phyloP scores from a whole-genome alignment of 2,797 vertebrate genomes.

The Paedocypris micromegethes region DNA sequence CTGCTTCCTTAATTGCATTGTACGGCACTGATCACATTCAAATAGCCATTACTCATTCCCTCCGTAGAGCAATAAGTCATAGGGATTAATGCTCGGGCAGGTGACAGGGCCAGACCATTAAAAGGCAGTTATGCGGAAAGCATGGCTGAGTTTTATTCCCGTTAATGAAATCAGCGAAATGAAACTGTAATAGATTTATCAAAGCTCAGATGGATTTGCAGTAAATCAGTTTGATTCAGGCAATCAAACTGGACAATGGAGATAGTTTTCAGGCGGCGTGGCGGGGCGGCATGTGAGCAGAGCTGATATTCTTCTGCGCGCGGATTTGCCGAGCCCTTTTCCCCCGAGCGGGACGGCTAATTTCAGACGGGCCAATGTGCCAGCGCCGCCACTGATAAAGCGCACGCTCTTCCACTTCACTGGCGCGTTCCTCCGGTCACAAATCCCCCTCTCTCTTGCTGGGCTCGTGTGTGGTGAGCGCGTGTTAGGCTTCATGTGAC shows the following conservation, averaged over 20 bases:
- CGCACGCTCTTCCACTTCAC: slow-evolving; percentile 85
- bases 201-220: slow-evolving; percentile 99
- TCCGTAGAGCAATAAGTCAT: slow-evolving; percentile 99
- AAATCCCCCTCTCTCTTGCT: slow-evolving; percentile 47
- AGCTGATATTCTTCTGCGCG: slow-evolving; percentile 92
- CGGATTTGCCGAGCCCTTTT: slow-evolving; percentile 84
- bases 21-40: slow-evolving; percentile 99
- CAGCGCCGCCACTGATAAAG: slow-evolving; percentile 91
- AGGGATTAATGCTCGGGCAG: slow-evolving; percentile 99
- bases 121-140: slow-evolving; percentile 99
- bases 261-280: slow-evolving; percentile 94
- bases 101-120: slow-evolving; percentile 99
- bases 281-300: slow-evolving; percentile 90
- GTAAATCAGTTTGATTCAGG: slow-evolving; percentile 99
- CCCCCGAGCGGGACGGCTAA: slow-evolving; percentile 83
- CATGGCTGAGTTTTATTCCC: slow-evolving; percentile 99
- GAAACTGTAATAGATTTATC: slow-evolving; percentile 99
- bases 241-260: slow-evolving; percentile 99
- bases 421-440: slow-evolving; percentile 76
- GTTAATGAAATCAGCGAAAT: slow-evolving; percentile 99
- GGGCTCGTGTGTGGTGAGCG: too few relatives aligned
- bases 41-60: slow-evolving; percentile 99
- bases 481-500: too few relatives aligned
- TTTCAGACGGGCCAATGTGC: slow-evolving; percentile 88
- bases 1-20: slow-evolving; percentile 99